Conservation (phyloP, 1,140 invertebrate genomes). For the Drosophila lacertosa region DNA sequence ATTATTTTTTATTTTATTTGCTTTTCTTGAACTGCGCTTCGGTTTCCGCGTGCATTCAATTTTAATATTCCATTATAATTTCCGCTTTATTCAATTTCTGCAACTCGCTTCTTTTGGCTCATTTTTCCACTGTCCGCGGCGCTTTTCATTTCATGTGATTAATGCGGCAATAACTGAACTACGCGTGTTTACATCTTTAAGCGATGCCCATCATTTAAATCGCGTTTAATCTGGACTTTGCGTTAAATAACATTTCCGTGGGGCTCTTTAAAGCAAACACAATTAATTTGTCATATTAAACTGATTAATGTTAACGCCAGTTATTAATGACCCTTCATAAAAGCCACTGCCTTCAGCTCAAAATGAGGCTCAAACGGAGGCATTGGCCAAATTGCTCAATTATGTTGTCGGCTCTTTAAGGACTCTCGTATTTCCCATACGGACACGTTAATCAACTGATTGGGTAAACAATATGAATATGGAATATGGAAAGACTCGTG, state of each 20-base stretch:
- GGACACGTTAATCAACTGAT: constrained; percentile 30
- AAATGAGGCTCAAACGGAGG: constrained; percentile 14
- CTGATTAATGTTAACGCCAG: constrained; percentile 61
- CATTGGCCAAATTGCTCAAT: constrained; percentile 46
- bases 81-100: constrained; percentile 30
- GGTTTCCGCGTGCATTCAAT: constrained; percentile 15
- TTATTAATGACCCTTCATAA: constrained; percentile 62
- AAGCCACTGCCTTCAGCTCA: constrained; percentile 1
- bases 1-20: background rate
- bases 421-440: constrained; percentile 21
- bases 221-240: constrained; percentile 8
- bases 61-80: constrained; percentile 33
- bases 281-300: constrained; percentile 75
- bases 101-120: background rate
- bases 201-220: constrained; percentile 3
- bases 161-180: constrained; percentile 15
- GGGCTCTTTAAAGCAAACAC: constrained; percentile 35
- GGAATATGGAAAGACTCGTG: constrained; percentile 4
- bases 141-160: background rate
- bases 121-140: background rate
- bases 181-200: constrained; percentile 9
- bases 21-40: background rate
- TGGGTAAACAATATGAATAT: constrained; percentile 45
- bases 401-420: constrained; percentile 6
- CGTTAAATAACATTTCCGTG: background rate